These are phyloP conservation scores for Ammospiza caudacuta DNA, from an alignment of 2,113 vertebrate species.

Conservation along the genomic window DNA sequence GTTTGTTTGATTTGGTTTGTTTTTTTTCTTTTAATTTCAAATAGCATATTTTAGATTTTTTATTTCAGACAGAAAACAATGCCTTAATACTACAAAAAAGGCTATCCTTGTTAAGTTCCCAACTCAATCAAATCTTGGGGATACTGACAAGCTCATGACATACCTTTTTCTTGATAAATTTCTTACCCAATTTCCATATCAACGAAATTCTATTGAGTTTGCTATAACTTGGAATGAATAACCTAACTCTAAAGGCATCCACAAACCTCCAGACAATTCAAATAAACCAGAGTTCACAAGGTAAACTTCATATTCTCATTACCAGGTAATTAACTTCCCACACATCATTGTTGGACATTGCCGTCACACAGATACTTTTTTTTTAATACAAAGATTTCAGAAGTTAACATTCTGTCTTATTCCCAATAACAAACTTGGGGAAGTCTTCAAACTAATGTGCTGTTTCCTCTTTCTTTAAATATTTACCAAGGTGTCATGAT, in stretches of 20 bases:
- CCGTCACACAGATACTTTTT: neutral
- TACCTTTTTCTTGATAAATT: neutral
- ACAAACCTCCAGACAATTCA: neutral
- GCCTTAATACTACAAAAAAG: neutral
- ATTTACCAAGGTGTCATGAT: too few relatives aligned
- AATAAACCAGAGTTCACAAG: neutral
- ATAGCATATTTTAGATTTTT: neutral
- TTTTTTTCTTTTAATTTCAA: neutral
- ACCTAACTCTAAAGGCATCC: neutral
- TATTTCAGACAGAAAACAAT: neutral
- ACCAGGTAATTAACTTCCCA: neutral
- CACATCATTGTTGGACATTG: neutral
- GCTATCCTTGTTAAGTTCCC: neutral
- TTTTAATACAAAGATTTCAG: neutral
- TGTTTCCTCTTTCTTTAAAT: neutral
- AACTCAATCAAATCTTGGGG: neutral
- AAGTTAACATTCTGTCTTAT: neutral
- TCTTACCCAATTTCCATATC: neutral
- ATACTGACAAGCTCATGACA: neutral
- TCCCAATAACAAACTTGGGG: neutral
- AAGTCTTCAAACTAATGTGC: neutral
- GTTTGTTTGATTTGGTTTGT: neutral
- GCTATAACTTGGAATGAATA: neutral
- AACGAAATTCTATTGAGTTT: neutral
- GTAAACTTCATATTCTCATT: neutral